Base-by-base conservation (phyloP, 2,888 invertebrate genomes). In the Pseudococcus viburni region DNA sequence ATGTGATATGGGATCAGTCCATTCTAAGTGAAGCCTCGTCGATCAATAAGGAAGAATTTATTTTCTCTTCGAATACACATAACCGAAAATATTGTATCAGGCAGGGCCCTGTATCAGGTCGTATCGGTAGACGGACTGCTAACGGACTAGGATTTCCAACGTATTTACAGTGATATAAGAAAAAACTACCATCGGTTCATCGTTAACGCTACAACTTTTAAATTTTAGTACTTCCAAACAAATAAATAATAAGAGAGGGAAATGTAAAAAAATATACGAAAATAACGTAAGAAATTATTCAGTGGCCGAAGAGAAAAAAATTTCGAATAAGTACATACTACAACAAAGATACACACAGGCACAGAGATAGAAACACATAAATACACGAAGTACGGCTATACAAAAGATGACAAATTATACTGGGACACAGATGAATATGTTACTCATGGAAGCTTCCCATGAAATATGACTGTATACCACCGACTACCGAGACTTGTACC, bases 401-500 rank as follows among this genome's bases (percentile, higher is more conserved):
- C 73, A 64, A 42, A 68, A 11, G 73, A 33, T 73, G 73, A 73
- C 73, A 64, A 64, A 1, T 11, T 3, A 42, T 9, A 42, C 42
- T 9, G 42, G 9, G 42, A 42, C 3, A 42, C 42, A 42, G 42
- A 42, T 42, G 33, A 73, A 15, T 73, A 73, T 73, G 42, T 5
- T 73, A 73, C 73, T 33, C 17, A 17, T 33, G 73, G 33, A 73
- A 33, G 33, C 17, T 73, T 33, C 33, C 73, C 17, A 17, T 39
- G 33, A 39, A 73, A 73, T 73, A 19, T 64, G 48, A 15, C 19
- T 68, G 33, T 33, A 33, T 11, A 83, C 39, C 77, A 77, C 80
- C 80, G 80, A 83, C 80, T 83, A 83, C 80, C 80, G 80, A 83
- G 80, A 83, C 46, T 83, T 83, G n/a, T 83, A 26, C 80, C 17